phyloP scores from a whole-genome alignment of 1,140 invertebrate species.

The Aphaenogaster floridana region DNA sequence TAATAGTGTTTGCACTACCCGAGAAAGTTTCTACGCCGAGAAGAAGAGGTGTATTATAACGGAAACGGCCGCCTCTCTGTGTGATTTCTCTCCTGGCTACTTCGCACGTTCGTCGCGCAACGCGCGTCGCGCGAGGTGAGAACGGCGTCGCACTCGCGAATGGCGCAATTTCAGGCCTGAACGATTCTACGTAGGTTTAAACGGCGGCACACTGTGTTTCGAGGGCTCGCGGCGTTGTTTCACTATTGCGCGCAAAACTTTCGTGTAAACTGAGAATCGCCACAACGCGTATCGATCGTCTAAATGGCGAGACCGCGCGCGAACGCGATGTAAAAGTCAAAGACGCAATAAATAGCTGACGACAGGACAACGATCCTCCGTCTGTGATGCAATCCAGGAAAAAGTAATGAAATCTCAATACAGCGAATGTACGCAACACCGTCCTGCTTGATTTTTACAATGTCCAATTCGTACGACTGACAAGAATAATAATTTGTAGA shows the following conservation, averaged over 20 bases:
- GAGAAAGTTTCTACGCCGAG: conserved; percentile 77
- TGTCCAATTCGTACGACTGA: not conserved
- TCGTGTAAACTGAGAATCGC: conserved; percentile 35
- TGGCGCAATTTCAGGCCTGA: conserved; percentile 59
- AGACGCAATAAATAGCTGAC: conserved; percentile 23
- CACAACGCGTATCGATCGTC: not conserved
- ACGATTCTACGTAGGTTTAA: conserved; percentile 47
- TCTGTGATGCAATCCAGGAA: not conserved
- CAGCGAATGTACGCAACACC: not conserved
- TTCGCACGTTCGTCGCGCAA: conserved; percentile 72
- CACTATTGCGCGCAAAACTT: conserved; percentile 51
- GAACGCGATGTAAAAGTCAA: conserved; percentile 33
- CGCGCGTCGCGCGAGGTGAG: conserved; percentile 52
- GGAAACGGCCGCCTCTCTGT: conserved; percentile 68
- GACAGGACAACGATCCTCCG: not conserved
- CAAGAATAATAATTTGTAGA: not conserved
- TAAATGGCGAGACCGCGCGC: conserved; percentile 21
- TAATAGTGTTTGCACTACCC: conserved; percentile 78
- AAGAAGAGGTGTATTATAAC: conserved; percentile 70
- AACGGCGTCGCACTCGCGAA: conserved; percentile 38
- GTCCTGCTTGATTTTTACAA: not conserved
- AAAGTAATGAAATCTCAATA: conserved; percentile 23
- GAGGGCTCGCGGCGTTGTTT: conserved; percentile 38
- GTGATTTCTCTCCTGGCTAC: conserved; percentile 78
- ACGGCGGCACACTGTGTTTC: conserved; percentile 30